Conservation (phyloP, 2,797 vertebrate species). For the Chiloscyllium punctatum region DNA sequence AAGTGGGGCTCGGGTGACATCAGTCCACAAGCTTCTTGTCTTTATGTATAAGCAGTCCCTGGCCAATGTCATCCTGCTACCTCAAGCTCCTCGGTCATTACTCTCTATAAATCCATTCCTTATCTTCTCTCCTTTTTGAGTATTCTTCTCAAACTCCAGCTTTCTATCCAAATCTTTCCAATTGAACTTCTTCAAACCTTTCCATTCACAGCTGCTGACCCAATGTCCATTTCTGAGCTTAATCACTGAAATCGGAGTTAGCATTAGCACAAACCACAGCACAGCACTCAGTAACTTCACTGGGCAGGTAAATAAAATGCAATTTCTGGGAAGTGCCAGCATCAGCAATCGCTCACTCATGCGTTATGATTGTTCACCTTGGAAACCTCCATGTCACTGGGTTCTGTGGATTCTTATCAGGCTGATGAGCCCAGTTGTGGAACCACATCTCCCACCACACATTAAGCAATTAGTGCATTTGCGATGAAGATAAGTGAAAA, state of each 20-base stretch:
- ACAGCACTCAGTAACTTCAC: neutral
- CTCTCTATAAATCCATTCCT: neutral
- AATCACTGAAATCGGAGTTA: neutral
- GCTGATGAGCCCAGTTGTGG: too few relatives aligned
- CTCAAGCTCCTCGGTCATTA: neutral
- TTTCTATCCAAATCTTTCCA: neutral
- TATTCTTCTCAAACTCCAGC: neutral
- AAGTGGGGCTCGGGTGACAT: too few relatives aligned
- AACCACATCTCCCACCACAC: too few relatives aligned
- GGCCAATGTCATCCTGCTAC: too few relatives aligned
- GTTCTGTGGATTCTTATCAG: too few relatives aligned
- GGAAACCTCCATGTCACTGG: too few relatives aligned
- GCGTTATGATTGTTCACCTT: too few relatives aligned
- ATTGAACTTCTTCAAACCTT: too few relatives aligned
- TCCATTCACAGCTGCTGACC: neutral
- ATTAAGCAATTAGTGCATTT: neutral
- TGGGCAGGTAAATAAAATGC: neutral
- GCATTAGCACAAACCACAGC: neutral
- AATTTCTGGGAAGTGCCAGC: neutral
- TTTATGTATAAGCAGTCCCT: too few relatives aligned
- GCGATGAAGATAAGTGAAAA: neutral
- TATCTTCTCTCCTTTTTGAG: neutral
- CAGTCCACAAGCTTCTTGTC: too few relatives aligned
- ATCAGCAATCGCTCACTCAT: too few relatives aligned
- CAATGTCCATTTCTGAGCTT: neutral